Evolutionary conservation across 2,113 vertebrate genomes (phyloP), one percentile per base, ranked within the genome.

Genomic region (Abramis brama): DNA sequence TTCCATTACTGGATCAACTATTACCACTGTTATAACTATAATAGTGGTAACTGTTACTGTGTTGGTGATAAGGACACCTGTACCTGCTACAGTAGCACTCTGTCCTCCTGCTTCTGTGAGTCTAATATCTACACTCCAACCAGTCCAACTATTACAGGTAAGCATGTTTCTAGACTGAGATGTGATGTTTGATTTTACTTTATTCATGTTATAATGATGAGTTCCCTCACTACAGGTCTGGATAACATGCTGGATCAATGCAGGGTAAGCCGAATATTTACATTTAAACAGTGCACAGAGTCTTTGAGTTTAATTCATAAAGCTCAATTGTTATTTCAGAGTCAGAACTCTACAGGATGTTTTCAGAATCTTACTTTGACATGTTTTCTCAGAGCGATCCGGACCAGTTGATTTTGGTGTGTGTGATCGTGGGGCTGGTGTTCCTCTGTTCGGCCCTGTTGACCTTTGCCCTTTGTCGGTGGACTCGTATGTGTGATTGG

Each of bases 381-480:
- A 33, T 21, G 50, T 33, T 85, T 79, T 66, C 47, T 25, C 57
- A 87, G 92, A 75, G 52, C 66, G n/a, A n/a, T n/a, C 47, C 92
- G 79, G 12, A 25, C 0, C 0, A 89, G 66, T 47, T 94, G 23
- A 92, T 83, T 73, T 66, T 59, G 0, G 64, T 93, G 75, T 91
- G 86, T 19, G 82, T 92, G 80, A 77, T 25, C 74, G 57, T 89
- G 25, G 92, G 91, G 5, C 81, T 93, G 64, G 59, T 91, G 47
- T 94, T 91, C 70, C 90, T 93, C 1, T 1, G 9, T 81, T 17
- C 91, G 59, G 88, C 92, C 55, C 86, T 94, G 0, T 12, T 87
- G 83, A 94, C 91, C 15, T 94, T 95, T 86, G 68, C 89, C 6
- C 47, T 94, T 59, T 94, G 91, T 11, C 87, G n/a, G 0, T 39